A percentile compares a stretch with the other conserved stretches of the same genome.
These are phyloP conservation scores for Pipra filicauda DNA, from an alignment of 2,113 vertebrate genomes.

Conservation along the genomic window DNA sequence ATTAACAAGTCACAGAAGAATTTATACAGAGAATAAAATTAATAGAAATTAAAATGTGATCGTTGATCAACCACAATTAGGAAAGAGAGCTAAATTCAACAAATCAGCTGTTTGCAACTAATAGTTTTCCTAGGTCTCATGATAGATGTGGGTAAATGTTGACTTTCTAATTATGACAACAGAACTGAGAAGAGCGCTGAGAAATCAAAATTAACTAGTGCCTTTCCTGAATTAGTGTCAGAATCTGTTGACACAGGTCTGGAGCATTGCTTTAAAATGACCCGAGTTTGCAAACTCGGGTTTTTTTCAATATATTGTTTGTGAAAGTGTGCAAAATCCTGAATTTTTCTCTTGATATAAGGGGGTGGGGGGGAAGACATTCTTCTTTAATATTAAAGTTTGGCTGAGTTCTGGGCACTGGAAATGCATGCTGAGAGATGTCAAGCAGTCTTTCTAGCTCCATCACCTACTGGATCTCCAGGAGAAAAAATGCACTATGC, in stretches of 20 bases:
- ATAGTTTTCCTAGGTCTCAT: conserved; percentile 60
- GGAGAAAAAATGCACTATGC: neutral
- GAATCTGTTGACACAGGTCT: neutral
- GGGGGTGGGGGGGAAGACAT: neutral
- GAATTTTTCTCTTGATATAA: neutral
- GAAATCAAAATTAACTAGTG: conserved; percentile 52
- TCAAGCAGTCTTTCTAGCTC: neutral
- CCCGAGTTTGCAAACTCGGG: rapidly evolving
- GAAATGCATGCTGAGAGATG: neutral
- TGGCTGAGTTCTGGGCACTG: neutral
- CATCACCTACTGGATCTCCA: neutral
- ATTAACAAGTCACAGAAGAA: conserved; percentile 7
- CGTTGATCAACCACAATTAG: conserved; percentile 29
- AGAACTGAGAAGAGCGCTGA: neutral
- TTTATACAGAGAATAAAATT: conserved; percentile 25
- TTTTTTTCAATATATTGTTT: neutral
- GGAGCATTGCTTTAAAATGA: neutral
- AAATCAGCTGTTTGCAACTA: conserved; percentile 60
- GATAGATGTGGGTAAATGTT: conserved; percentile 63
- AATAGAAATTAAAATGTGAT: conserved; percentile 51
- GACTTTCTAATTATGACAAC: conserved; percentile 63
- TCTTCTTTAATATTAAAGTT: neutral
- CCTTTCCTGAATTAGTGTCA: conserved; percentile 42
- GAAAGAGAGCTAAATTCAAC: conserved; percentile 52
- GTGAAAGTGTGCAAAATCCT: neutral